These are phyloP conservation scores for Xylophagus ater DNA, from an alignment of 2,888 invertebrate species.

Conservation along the genomic window DNA sequence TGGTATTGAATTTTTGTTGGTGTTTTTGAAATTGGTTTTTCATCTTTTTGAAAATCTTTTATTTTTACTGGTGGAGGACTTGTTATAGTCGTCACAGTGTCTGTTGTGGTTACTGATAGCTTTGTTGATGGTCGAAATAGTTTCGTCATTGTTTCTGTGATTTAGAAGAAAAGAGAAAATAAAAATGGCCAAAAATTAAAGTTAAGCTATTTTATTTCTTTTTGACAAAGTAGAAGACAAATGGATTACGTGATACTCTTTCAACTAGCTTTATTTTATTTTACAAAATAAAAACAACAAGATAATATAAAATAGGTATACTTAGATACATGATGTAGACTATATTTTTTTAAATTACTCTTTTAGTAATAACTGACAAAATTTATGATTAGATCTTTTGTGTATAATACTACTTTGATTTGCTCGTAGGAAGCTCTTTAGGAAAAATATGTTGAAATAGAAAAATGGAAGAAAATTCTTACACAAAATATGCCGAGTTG, in stretches of 20 bases:
- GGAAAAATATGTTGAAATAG: too few relatives aligned
- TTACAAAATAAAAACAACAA: too few relatives aligned
- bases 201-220: slow-evolving; percentile 2
- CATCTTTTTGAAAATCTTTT: slow-evolving; percentile 2
- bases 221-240: background rate
- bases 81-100: slow-evolving; percentile 20
- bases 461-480: too few relatives aligned
- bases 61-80: slow-evolving; percentile 18
- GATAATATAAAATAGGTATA: too few relatives aligned
- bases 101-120: slow-evolving; percentile 19
- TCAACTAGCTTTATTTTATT: too few relatives aligned
- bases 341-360: too few relatives aligned
- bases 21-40: slow-evolving; percentile 2
- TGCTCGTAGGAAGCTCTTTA: too few relatives aligned
- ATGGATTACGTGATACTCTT: slow-evolving; percentile 6
- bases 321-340: too few relatives aligned
- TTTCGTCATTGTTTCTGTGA: slow-evolving; percentile 35
- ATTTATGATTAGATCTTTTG: too few relatives aligned
- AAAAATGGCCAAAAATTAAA: slow-evolving; percentile 9
- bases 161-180: slow-evolving; percentile 15
- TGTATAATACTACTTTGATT: too few relatives aligned
- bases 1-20: background rate
- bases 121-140: slow-evolving; percentile 30
- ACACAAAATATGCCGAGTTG: too few relatives aligned
- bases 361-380: too few relatives aligned